phyloP scores from a whole-genome alignment of 2,888 invertebrate species.

The Drosophila macrospina region DNA sequence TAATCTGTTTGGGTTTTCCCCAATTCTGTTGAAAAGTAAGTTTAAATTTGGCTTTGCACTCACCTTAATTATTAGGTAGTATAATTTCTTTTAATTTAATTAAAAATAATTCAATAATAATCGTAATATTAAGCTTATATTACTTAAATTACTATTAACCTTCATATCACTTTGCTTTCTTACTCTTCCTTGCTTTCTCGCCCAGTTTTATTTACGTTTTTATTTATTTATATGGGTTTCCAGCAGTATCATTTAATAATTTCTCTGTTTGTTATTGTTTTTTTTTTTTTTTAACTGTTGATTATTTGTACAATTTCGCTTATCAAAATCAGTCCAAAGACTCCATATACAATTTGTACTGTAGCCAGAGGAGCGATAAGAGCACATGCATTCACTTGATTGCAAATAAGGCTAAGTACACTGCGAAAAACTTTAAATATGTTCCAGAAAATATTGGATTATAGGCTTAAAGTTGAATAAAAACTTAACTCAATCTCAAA shows the following conservation, averaged over 20 bases:
- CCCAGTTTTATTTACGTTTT: conserved; percentile 2
- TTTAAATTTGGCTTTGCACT: too few species aligned
- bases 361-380: conserved; percentile 26
- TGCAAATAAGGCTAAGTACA: background rate
- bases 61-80: too few species aligned
- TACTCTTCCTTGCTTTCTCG: background rate
- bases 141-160: background rate
- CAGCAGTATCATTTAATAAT: conserved; percentile 1
- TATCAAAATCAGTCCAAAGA: conserved; percentile 10
- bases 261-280: background rate
- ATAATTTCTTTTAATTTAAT: too few species aligned
- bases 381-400: conserved; percentile 1
- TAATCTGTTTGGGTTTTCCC: too few species aligned
- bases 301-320: conserved; percentile 9
- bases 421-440: background rate
- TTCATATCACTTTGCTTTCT: background rate
- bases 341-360: background rate
- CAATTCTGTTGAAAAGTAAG: too few species aligned
- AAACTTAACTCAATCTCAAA: background rate
- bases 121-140: background rate
- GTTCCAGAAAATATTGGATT: background rate
- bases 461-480: background rate
- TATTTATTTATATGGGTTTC: background rate
- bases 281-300: background rate
- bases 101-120: too few species aligned